These are phyloP conservation scores for Tragelaphus strepsiceros DNA, from an alignment of 2,113 vertebrate species.

Conservation along the genomic window DNA sequence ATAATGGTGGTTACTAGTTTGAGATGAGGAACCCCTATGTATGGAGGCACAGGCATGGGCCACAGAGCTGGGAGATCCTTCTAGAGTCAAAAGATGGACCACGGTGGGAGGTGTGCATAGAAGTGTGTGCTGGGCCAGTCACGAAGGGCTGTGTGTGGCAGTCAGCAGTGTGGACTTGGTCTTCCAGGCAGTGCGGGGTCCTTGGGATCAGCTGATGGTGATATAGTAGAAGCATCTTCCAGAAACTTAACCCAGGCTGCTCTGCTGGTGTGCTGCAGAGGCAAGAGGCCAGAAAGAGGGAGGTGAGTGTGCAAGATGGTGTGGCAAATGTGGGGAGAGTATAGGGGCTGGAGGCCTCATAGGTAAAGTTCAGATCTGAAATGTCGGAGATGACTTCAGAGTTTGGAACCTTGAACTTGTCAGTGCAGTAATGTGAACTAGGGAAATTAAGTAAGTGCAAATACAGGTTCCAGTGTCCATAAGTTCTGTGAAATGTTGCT, in stretches of 20 bases:
- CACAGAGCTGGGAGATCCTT: neutral
- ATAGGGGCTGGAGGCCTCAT: neutral
- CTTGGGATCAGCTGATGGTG: too few relatives aligned
- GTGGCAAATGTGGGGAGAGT: neutral
- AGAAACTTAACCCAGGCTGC: neutral
- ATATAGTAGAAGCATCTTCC: too few relatives aligned
- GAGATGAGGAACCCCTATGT: neutral
- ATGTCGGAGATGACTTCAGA: neutral
- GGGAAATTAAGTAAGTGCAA: neutral
- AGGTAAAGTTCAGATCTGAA: neutral
- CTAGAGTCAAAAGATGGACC: neutral
- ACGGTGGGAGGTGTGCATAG: too few relatives aligned
- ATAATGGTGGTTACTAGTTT: neutral
- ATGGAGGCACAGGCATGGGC: neutral
- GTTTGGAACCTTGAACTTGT: neutral
- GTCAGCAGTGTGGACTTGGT: too few relatives aligned
- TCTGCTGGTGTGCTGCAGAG: neutral
- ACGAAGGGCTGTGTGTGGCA: accelerated
- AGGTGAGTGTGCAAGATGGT: neutral
- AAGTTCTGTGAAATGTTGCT: neutral
- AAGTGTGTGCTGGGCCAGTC: neutral
- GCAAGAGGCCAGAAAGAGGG: neutral
- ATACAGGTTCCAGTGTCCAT: neutral
- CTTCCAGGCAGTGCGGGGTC: neutral
- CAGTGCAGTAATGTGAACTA: neutral